These are phyloP conservation scores for Folsomia manolachei DNA, from an alignment of 2,888 invertebrate species.

Conservation along the genomic window DNA sequence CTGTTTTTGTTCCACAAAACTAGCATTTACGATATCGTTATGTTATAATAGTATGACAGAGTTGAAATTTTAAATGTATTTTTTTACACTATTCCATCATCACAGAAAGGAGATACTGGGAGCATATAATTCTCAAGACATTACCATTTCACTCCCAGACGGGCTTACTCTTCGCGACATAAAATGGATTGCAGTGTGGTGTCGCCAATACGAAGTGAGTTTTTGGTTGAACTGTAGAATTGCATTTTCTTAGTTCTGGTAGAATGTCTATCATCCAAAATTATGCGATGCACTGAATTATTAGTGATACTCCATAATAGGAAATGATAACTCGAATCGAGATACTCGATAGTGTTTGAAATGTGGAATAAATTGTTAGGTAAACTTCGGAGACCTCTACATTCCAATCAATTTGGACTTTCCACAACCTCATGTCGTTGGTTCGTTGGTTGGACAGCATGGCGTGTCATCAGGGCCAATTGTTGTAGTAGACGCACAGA, in stretches of 20 bases:
- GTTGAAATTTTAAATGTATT: neutral
- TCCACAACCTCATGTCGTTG: constrained; percentile 79
- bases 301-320: too few species aligned
- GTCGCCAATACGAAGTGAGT: constrained; percentile 78
- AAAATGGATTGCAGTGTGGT: constrained; percentile 88
- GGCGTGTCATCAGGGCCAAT: constrained; percentile 80
- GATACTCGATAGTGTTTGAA: too few species aligned
- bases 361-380: constrained; percentile 63
- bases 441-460: constrained; percentile 68
- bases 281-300: neutral
- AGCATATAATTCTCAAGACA: constrained; percentile 74
- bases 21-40: neutral
- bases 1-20: neutral
- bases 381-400: constrained; percentile 83
- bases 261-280: neutral
- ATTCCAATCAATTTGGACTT: constrained; percentile 75
- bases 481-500: constrained; percentile 89
- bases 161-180: constrained; percentile 78
- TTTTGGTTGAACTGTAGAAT: neutral
- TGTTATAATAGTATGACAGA: neutral
- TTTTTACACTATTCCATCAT: neutral
- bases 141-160: constrained; percentile 82
- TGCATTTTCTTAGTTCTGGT: neutral
- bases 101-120: constrained; percentile 68
- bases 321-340: too few species aligned